Base-by-base conservation (phyloP, 2,797 vertebrate species). In the Oreochromis grahami region DNA sequence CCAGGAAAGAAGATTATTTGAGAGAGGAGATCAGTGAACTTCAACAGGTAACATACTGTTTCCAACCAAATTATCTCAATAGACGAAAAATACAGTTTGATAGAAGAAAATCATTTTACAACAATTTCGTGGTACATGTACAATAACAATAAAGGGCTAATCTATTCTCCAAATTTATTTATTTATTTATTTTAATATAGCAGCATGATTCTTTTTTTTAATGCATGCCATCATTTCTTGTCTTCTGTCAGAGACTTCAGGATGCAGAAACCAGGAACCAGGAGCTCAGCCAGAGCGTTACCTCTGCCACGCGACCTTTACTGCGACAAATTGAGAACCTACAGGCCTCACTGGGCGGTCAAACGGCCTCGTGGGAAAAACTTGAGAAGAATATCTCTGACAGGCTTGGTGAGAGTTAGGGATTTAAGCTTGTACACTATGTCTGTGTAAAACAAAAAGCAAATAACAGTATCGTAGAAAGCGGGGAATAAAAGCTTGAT, bases 311-410 rank as follows among this genome's bases (percentile, higher is more conserved):
- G 1, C 96, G 98, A 68, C 99, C 99, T 0, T 94, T 99, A 3
- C 97, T 99, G 63, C 95, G 98, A 4, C 99, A 99, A 93, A 99
- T 99, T 48, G 99, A 99, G 92, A 99, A 99, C 84, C 94, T 99
- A 24, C 99, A 99, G 94, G 98, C 98, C 58, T 97, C 97, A 0
- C 85, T 99, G 74, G 98, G 96, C 2, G 97, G 97, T 36, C 99
- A 99, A 86, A 98, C 97, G 0, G 95, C 96, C 58, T 97, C 98
- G 0, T 99, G 99, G 99, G 99, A 99, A 91, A 98, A 98, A 91
- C 79, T 99, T 89, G 99, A 99, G 87, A 98, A 98, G 93, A 99
- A 92, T 93, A 98, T 99, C 83, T 99, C 99, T 41, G 98, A 99
- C 83, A 96, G 99, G 36, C 97, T 99, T n/a, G 96, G 98, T 99